Evolutionary conservation across 2,113 vertebrate genomes (phyloP), one percentile per base, ranked within the genome.

Genomic region (Australoheros scitulus): DNA sequence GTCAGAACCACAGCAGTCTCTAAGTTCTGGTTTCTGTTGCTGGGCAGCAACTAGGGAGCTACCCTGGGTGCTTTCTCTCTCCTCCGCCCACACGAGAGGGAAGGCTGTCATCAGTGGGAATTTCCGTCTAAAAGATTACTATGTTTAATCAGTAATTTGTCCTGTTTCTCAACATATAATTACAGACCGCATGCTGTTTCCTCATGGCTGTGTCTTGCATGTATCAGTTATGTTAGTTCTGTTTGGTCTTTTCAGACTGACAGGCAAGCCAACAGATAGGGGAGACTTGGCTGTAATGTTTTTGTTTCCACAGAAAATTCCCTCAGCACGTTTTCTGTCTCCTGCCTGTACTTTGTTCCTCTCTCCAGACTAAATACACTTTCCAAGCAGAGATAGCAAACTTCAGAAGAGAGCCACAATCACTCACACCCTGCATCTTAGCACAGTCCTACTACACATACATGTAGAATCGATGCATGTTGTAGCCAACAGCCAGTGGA

Each of bases 121-220:
- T 81, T 81, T 77, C 6, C 20, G 20, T n/a, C 50, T 32, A 15
- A 65, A n/a, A 47, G 81, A 81, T 86, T 56, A 77, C 79, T 81
- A 41, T 57, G 43, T 70, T 86, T 61, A 77, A 56, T 81, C 79
- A 24, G 79, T 47, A 36, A 77, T 76, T 85, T 81, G 41, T 85
- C 60, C 22, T 1, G 10, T 61, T 81, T 72, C 47, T 20, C 22
- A 77, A 70, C 47, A 3, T 77, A 43, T 63, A 77, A 59, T 81
- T 56, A 77, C 61, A 38, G 41, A 26, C 56, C 34, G 41, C 43
- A 56, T 56, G 56, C 50, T 60, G 78, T 41, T 60, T 24, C 50
- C 13, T 32, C 20, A 4, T 65, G 36, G 70, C n/a, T 24, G 20
- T 52, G 61, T 61, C 20, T 5, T 18, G 77, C 34, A 59, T 41